A percentile compares a stretch with the other conserved stretches of the same genome.
Evolutionary conservation across 2,797 vertebrate species (phyloP).

Genomic region (Capromys pilorides): DNA sequence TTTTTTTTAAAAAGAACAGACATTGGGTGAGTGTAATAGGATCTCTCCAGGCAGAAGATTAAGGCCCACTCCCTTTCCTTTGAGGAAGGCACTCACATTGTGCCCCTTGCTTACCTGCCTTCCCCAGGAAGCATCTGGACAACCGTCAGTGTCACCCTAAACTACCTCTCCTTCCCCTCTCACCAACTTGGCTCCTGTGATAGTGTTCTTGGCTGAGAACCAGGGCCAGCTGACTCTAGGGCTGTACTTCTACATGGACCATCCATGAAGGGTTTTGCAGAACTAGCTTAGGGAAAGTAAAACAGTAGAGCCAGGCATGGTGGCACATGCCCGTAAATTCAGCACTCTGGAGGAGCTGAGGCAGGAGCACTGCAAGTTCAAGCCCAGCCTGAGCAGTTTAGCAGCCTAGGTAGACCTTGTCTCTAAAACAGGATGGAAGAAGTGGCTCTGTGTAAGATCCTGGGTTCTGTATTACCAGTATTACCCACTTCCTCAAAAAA

Average conservation of each 20-base stretch:
- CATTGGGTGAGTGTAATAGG: not conserved
- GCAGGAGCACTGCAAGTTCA: not conserved
- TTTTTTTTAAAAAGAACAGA: not conserved
- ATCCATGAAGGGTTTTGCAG: not conserved
- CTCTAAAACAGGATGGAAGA: not conserved
- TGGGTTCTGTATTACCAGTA: not conserved
- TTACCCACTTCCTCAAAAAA: not conserved
- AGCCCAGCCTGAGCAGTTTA: not conserved
- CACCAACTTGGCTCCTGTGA: conserved; percentile 37
- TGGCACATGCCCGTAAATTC: not conserved
- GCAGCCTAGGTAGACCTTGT: not conserved
- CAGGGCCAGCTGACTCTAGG: not conserved
- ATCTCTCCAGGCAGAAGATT: not conserved
- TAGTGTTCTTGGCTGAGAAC: conserved; percentile 37
- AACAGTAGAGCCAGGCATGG: not conserved
- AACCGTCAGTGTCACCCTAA: not conserved
- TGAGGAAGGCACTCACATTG: not conserved
- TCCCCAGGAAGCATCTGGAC: not conserved
- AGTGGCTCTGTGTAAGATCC: not conserved
- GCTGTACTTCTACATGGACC: conserved; percentile 31
- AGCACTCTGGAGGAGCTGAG: not conserved
- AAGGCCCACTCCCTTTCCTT: not conserved
- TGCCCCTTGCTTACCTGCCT: not conserved
- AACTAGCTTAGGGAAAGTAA: not conserved
- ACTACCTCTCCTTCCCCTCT: conserved; percentile 39